Conservation (phyloP, 2,888 invertebrate species). For the Eurytoma adleriae region DNA sequence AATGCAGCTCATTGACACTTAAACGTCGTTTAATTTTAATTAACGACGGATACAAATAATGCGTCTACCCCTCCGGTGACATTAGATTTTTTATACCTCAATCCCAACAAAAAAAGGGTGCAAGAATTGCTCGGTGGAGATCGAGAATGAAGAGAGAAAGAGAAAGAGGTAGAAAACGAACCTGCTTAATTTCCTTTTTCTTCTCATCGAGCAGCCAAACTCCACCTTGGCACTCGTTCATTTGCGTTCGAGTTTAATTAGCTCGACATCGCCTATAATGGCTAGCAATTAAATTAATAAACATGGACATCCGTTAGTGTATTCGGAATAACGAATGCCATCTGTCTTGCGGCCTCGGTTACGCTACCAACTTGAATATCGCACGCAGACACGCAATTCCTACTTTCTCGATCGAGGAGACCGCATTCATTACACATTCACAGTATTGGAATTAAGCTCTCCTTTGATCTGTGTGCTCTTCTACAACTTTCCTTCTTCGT, state of each 20-base stretch:
- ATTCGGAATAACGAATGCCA: constrained; percentile 69
- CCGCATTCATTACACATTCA: constrained; percentile 23
- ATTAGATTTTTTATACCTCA: constrained; percentile 44
- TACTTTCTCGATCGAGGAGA: constrained; percentile 19
- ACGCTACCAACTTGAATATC: constrained; percentile 66
- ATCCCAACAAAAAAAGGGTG: constrained; percentile 29
- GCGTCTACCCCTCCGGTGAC: constrained; percentile 11
- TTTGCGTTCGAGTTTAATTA: constrained; percentile 70
- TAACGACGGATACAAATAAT: constrained; percentile 36
- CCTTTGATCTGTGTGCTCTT: constrained; percentile 20
- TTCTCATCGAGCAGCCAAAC: background rate
- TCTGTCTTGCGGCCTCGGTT: constrained; percentile 62
- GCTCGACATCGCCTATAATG: constrained; percentile 70
- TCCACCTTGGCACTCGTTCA: constrained; percentile 56
- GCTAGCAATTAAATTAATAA: constrained; percentile 73
- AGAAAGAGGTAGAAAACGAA: too few relatives aligned
- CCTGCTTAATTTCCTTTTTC: background rate
- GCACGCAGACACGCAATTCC: constrained; percentile 49
- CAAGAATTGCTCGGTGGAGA: constrained; percentile 34
- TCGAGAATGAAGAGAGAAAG: background rate
- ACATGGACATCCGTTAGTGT: constrained; percentile 68
- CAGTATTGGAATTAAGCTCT: constrained; percentile 30
- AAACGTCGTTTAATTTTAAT: constrained; percentile 45
- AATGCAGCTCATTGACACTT: constrained; percentile 32
- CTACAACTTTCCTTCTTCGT: constrained; percentile 4